A percentile compares a stretch with the other conserved stretches of the same genome.
These are phyloP conservation scores for Acronicta psi DNA, from an alignment of 2,888 invertebrate genomes.

Conservation along the genomic window DNA sequence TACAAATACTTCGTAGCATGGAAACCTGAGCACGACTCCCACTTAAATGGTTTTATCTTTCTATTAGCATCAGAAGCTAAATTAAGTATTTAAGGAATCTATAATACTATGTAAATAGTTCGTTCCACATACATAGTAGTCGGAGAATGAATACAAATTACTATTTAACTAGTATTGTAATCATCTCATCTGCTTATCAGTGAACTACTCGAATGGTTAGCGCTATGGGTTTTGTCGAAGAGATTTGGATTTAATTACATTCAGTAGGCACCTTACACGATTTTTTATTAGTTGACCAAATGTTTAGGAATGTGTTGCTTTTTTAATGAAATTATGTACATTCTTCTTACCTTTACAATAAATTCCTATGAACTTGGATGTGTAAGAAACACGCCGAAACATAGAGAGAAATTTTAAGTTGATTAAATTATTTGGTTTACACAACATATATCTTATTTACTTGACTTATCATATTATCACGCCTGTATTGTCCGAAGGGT, in stretches of 20 bases:
- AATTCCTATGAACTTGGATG: too few species aligned
- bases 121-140: slow-evolving; percentile 28
- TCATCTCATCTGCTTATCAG: slow-evolving; percentile 25
- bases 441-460: too few species aligned
- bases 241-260: background rate
- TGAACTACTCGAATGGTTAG: slow-evolving; percentile 25
- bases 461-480: too few species aligned
- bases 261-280: background rate
- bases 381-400: too few species aligned
- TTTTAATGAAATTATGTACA: too few species aligned
- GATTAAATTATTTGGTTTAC: too few species aligned
- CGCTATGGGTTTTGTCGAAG: slow-evolving; percentile 10
- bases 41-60: background rate
- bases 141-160: slow-evolving; percentile 44
- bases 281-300: background rate
- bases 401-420: too few species aligned
- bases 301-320: slow-evolving; percentile 1
- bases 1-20: too few species aligned
- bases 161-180: slow-evolving; percentile 19
- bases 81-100: slow-evolving; percentile 31
- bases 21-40: background rate
- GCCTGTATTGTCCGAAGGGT: too few species aligned
- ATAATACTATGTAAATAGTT: slow-evolving; percentile 2
- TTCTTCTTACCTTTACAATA: too few species aligned
- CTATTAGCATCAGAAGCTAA: background rate